Conservation (phyloP, 1,140 invertebrate species). For the Lordiphosa mommai region DNA sequence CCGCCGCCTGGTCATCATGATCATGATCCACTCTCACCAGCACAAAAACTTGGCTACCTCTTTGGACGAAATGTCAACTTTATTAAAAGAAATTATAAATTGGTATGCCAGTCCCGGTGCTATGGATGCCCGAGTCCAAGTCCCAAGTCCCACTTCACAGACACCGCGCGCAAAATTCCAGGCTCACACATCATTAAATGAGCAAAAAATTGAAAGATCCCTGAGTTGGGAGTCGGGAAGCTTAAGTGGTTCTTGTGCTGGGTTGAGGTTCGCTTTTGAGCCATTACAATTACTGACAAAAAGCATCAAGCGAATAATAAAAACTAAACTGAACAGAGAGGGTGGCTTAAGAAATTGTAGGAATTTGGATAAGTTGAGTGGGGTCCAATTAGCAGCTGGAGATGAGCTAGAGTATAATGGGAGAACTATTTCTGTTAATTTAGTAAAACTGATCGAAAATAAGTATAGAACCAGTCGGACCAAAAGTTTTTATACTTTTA, state of each 20-base stretch:
- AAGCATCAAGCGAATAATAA: conserved; percentile 72
- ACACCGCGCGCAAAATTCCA: conserved; percentile 73
- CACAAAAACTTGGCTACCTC: conserved; percentile 4
- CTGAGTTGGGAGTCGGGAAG: conserved; percentile 15
- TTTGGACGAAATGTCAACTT: conserved; percentile 68
- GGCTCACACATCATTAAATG: conserved; percentile 75
- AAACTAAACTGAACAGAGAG: conserved; percentile 42
- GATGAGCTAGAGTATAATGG: no score
- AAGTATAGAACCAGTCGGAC: no score
- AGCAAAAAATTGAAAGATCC: conserved; percentile 49
- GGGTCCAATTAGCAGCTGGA: no score
- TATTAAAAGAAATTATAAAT: conserved; percentile 78
- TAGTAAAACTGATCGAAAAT: no score
- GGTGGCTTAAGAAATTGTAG: conserved; percentile 21
- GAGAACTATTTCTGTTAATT: no score
- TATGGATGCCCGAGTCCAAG: conserved; percentile 13
- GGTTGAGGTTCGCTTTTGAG: conserved; percentile 39
- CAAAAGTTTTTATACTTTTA: no score
- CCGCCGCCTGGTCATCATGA: conserved; percentile 19
- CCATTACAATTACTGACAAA: conserved; percentile 77
- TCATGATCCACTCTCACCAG: conserved; percentile 67
- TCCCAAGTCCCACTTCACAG: conserved; percentile 56
- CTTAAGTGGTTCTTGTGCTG: conserved; percentile 43
- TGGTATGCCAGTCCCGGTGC: conserved; percentile 63
- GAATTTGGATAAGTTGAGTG: no score